Evolutionary conservation across 2,888 invertebrate species (phyloP), one percentile per base, ranked within the genome.

Genomic region (Didymodactylos carnosus): DNA sequence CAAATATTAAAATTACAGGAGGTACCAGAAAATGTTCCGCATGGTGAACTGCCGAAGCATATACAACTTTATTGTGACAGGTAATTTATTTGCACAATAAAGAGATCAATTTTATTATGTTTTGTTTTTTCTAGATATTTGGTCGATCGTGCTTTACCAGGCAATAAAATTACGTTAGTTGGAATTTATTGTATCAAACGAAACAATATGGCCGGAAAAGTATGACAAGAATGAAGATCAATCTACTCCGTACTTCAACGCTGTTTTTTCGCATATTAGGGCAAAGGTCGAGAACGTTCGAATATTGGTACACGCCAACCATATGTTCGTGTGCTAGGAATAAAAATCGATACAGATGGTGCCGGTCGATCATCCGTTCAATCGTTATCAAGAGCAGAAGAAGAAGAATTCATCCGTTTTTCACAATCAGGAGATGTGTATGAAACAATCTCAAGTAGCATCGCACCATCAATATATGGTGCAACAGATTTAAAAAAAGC

Each of bases 1-100:
- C 98, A 99, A 88, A 89, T 91, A 0, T 83, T 98, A n/a, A 99
- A 95, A 83, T 84, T 97, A 16, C 97, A 98, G 87, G 98, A 98
- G 84, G 85, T 92, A 27, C 94, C 94, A 0, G 97, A 98, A 82
- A 88, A 88, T 77, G 89, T 92, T 75, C 94, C 94, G 0, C 94
- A 95, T 80, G 97, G 98, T 69, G 98, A 99, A 86, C 91, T 98
- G 87, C 97, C 98, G 0, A 87, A 98, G 0, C 97, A 98, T 83
- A 85, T 98, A 79, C 91, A 92, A 77, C 86, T 99, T 10, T 99
- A 92, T 83, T 91, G 91, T 80, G 98, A 98, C 81, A 88, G 95
- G 80, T 74, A 62, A 29, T 5, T 69, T 69, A 40, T 16, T 16
- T 25, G 19, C 10, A 8, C 8, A 3, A 19, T 27, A 7, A n/a